phyloP scores from a whole-genome alignment of 2,888 invertebrate species.

The Catocala sponsa region DNA sequence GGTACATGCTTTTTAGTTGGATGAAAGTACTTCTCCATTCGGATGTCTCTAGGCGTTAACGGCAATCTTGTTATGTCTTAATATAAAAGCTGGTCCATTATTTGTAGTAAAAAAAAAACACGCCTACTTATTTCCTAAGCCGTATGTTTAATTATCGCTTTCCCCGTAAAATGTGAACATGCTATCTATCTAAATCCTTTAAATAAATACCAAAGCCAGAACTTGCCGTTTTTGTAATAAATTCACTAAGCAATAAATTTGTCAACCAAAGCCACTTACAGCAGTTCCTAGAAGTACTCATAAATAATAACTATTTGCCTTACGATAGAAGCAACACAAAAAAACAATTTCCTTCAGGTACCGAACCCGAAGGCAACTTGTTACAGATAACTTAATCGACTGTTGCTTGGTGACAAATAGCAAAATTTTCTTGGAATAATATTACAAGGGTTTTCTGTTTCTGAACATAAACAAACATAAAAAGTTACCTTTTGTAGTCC shows the following conservation, averaged over 20 bases:
- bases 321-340: conserved; percentile 27
- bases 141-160: too few relatives aligned
- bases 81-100: too few relatives aligned
- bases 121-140: too few relatives aligned
- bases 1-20: too few relatives aligned
- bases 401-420: conserved; percentile 13
- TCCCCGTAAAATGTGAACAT: too few relatives aligned
- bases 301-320: conserved; percentile 22
- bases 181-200: not conserved
- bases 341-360: conserved; percentile 29
- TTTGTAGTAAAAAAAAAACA: too few relatives aligned
- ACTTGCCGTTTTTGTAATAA: not conserved
- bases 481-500: too few relatives aligned
- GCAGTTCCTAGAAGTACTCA: conserved; percentile 3
- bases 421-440: conserved; percentile 1
- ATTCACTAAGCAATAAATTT: conserved; percentile 13
- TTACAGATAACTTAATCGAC: conserved; percentile 17
- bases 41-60: too few relatives aligned
- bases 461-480: too few relatives aligned
- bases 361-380: not conserved
- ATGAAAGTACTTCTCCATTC: too few relatives aligned
- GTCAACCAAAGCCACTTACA: conserved; percentile 7
- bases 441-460: conserved; percentile 1
- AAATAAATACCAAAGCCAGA: not conserved
- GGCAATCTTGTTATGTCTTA: too few relatives aligned